These are phyloP conservation scores for Epinephelus cyanopodus DNA, from an alignment of 2,113 vertebrate species.

Conservation along the genomic window DNA sequence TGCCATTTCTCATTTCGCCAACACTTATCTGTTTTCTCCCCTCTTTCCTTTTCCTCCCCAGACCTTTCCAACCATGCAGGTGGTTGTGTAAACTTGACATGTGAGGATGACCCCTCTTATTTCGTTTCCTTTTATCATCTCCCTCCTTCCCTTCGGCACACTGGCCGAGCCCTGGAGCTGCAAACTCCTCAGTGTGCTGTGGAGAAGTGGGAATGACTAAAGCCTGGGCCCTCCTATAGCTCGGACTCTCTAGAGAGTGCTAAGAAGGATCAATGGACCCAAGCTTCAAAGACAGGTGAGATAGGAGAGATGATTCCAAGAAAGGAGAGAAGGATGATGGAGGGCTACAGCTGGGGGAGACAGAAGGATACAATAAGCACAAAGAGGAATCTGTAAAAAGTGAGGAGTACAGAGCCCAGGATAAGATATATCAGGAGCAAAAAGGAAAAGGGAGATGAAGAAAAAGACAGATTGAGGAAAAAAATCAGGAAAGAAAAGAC, in stretches of 20 bases:
- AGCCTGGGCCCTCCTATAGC: neutral
- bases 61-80: neutral
- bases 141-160: neutral
- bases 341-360: slow-evolving; percentile 1
- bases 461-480: neutral
- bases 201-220: slow-evolving; percentile 19
- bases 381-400: neutral
- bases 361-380: neutral
- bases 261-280: slow-evolving; percentile 14
- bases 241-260: slow-evolving; percentile 19
- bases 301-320: neutral
- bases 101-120: neutral
- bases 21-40: neutral
- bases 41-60: neutral
- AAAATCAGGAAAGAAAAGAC: neutral
- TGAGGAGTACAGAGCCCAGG: neutral
- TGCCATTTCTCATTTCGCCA: slow-evolving; percentile 9
- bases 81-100: slow-evolving; percentile 8
- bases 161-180: neutral
- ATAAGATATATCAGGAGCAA: slow-evolving; percentile 14
- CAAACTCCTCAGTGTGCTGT: slow-evolving; percentile 2
- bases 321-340: slow-evolving; percentile 5
- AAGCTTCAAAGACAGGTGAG: slow-evolving; percentile 32
- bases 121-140: slow-evolving; percentile 4
- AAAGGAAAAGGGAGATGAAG: neutral